These are phyloP conservation scores for Podocnemis expansa DNA, from an alignment of 2,113 vertebrate genomes.

Conservation along the genomic window DNA sequence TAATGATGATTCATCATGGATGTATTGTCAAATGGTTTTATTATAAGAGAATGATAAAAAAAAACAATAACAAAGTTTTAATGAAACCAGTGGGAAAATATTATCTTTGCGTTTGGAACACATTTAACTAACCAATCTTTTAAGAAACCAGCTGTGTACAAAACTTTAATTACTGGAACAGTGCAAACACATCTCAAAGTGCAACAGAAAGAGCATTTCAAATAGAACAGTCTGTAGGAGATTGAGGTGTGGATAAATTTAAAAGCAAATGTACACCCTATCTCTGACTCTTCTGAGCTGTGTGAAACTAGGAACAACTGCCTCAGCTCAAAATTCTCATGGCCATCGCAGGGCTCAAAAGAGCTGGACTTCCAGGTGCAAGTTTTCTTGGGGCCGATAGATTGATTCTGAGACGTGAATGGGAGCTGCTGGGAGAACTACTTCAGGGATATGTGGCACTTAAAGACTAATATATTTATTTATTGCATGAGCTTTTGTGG, in stretches of 20 bases:
- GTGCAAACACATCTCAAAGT: not conserved
- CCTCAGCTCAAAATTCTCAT: not conserved
- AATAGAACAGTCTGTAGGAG: not conserved
- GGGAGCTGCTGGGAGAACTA: not conserved
- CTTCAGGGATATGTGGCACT: too few relatives aligned
- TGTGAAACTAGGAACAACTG: not conserved
- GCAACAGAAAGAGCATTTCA: not conserved
- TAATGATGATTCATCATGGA: not conserved
- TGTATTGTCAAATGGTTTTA: not conserved
- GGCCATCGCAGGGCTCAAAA: not conserved
- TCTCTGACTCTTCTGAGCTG: not conserved
- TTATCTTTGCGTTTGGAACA: not conserved
- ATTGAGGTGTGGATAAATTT: not conserved
- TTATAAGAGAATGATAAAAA: not conserved
- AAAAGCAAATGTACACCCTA: not conserved
- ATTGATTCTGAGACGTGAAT: not conserved
- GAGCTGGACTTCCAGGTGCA: not conserved
- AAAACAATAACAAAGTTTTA: not conserved
- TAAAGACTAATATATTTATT: too few relatives aligned
- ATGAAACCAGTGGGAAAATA: not conserved
- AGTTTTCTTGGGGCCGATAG: not conserved
- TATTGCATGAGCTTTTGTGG: too few relatives aligned
- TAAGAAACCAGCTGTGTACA: not conserved
- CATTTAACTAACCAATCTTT: not conserved
- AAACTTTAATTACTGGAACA: not conserved